phyloP scores from a whole-genome alignment of 2,888 invertebrate species.

The Phortica magna region DNA sequence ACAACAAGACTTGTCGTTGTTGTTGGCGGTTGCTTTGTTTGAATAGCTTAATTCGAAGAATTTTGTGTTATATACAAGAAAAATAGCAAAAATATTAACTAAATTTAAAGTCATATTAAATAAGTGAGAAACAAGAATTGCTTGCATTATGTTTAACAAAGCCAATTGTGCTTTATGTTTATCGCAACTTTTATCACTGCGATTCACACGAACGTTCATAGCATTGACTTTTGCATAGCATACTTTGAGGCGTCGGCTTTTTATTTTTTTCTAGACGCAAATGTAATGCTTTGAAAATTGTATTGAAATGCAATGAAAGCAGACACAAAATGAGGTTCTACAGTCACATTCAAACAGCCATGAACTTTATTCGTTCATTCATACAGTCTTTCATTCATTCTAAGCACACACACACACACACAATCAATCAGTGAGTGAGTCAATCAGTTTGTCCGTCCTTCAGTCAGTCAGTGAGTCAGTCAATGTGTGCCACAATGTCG shows the following conservation, averaged over 20 bases:
- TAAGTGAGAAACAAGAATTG: no score
- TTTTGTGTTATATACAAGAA: no score
- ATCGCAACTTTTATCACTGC: background rate
- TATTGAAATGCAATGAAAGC: background rate
- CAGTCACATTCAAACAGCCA: conserved; percentile 9
- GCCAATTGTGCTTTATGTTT: background rate
- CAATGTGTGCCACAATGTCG: background rate
- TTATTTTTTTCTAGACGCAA: background rate
- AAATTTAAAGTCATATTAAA: no score
- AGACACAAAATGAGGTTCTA: background rate
- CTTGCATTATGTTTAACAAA: background rate
- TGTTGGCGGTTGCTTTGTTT: background rate
- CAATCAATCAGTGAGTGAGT: conserved; percentile 13
- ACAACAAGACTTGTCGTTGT: no score
- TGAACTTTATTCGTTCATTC: conserved; percentile 4
- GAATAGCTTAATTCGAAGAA: background rate
- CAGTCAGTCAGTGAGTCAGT: conserved; percentile 12
- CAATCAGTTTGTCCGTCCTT: background rate
- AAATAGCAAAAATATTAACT: no score
- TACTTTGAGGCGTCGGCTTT: background rate
- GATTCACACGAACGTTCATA: background rate
- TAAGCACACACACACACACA: background rate
- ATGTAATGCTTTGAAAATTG: background rate
- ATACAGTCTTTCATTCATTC: conserved; percentile 17
- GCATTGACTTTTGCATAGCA: background rate